These are phyloP conservation scores for Pagrus major DNA, from an alignment of 2,113 vertebrate genomes.

Conservation along the genomic window DNA sequence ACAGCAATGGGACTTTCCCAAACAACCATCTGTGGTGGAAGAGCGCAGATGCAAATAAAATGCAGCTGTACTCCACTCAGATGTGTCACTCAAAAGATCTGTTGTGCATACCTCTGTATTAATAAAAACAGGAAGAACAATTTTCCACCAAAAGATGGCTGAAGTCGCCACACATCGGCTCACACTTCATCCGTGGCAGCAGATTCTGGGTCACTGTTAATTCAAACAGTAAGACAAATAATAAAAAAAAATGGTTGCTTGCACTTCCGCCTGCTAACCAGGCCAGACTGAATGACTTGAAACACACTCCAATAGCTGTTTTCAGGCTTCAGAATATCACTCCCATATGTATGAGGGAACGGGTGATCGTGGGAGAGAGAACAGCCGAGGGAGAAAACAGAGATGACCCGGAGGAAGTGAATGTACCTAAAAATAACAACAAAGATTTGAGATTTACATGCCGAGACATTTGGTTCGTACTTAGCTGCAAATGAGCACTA, in stretches of 20 bases:
- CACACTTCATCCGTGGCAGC: constrained; percentile 37
- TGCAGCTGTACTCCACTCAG: constrained; percentile 28
- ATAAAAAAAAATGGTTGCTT: constrained; percentile 50
- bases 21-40: neutral
- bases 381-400: constrained; percentile 13
- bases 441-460: constrained; percentile 1
- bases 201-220: constrained; percentile 70
- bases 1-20: neutral
- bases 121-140: neutral
- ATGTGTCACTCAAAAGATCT: constrained; percentile 6
- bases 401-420: constrained; percentile 22
- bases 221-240: constrained; percentile 66
- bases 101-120: neutral
- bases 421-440: constrained; percentile 69
- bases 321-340: constrained; percentile 57
- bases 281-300: constrained; percentile 61
- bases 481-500: constrained; percentile 49
- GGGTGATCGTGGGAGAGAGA: constrained; percentile 25
- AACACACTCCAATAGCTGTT: constrained; percentile 54
- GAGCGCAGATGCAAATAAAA: constrained; percentile 25
- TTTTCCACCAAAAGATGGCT: constrained; percentile 13
- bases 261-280: constrained; percentile 61
- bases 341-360: constrained; percentile 61
- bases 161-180: constrained; percentile 40
- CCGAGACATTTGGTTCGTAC: constrained; percentile 10